phyloP scores from a whole-genome alignment of 2,113 vertebrate genomes.

The Prinia subflava region DNA sequence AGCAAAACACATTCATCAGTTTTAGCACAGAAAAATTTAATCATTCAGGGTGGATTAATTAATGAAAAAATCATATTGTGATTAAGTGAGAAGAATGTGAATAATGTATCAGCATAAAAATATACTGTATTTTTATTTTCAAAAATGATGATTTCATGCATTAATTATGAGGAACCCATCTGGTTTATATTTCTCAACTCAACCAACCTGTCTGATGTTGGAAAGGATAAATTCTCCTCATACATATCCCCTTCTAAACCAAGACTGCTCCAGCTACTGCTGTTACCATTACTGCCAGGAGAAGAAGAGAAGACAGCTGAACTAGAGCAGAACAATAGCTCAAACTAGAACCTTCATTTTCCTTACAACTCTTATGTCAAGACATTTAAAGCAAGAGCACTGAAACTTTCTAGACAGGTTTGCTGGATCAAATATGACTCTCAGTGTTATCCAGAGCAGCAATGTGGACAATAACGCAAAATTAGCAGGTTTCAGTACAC shows the following conservation, averaged over 20 bases:
- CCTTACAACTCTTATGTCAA: constrained; percentile 33
- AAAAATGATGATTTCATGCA: constrained; percentile 81
- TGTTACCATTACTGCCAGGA: constrained; percentile 98
- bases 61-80: constrained; percentile 65
- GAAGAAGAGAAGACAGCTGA: constrained; percentile 85
- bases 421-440: background rate
- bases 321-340: constrained; percentile 69
- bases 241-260: constrained; percentile 97
- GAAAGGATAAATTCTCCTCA: constrained; percentile 97
- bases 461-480: background rate
- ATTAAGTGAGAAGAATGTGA: constrained; percentile 52
- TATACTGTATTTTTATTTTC: constrained; percentile 48
- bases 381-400: background rate
- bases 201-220: constrained; percentile 98
- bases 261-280: constrained; percentile 99
- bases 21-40: constrained; percentile 60
- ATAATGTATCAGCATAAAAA: constrained; percentile 40
- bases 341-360: constrained; percentile 49
- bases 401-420: background rate
- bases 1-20: constrained; percentile 57
- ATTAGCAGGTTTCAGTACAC: background rate
- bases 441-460: background rate
- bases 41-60: constrained; percentile 64
- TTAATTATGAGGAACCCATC: constrained; percentile 72
- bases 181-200: constrained; percentile 66